Evolutionary conservation across 2,888 invertebrate species (phyloP), one percentile per base, ranked within the genome.

Genomic region (Aquatica leii): DNA sequence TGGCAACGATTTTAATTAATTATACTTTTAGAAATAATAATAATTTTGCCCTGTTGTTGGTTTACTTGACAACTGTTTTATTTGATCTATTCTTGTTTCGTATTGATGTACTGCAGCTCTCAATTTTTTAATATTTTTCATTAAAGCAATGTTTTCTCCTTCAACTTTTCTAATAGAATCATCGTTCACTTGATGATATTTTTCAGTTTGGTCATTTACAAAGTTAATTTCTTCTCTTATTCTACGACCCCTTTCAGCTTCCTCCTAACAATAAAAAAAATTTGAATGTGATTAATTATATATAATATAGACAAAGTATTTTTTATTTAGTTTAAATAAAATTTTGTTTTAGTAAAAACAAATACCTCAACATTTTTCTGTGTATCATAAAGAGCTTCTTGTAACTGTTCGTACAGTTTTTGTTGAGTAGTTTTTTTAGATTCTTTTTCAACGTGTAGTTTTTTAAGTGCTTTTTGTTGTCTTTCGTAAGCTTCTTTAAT

Each of bases 61-160:
- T 34, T 31, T 50, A 11, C 9, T 14, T 6, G 50, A n/a, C 11
- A 50, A 4, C 1, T n/a, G 2, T 24, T 31, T 31, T 34, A 79
- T 68, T 24, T 78, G 77, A 5, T 48, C n/a, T 14, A 81, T 69
- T 49, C 76, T 70, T 1, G 37, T 62, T 65, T 81, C 80, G 54
- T 78, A 74, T 49, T 74, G 72, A 24, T 71, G 73, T 8, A 81
- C 73, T 1, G 79, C 77, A 11, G 53, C 67, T 18, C 69, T 70
- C 59, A 82, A 54, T 58, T 74, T 73, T 67, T 78, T 79, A 43
- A 81, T 78, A 65, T 80, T 81, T 62, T 71, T 80, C 76, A 81
- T 76, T 20, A 77, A 71, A 21, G 73, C 76, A 69, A 80, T 76
- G 57, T 81, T 81, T 17, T 75, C 74, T 35, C 78, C 75, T 70